Conservation (phyloP, 2,888 invertebrate species). For the Drosophila algonquin region DNA sequence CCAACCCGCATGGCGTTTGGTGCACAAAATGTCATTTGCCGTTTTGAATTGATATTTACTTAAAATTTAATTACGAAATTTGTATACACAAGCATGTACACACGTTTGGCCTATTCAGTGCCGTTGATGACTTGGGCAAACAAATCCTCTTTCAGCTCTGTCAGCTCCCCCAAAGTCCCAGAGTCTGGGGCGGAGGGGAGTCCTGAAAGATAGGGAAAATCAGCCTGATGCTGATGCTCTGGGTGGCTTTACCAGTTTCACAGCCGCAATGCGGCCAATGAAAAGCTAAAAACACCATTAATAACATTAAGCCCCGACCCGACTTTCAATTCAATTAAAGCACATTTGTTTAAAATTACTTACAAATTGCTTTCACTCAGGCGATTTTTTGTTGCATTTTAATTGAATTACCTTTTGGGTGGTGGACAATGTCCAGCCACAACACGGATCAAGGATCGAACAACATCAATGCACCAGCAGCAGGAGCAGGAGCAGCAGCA, state of each 20-base stretch:
- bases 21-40: slow-evolving; percentile 55
- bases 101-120: slow-evolving; percentile 5
- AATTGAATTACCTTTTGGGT: slow-evolving; percentile 17
- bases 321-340: slow-evolving; percentile 65
- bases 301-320: slow-evolving; percentile 34
- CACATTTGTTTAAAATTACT: slow-evolving; percentile 57
- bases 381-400: slow-evolving; percentile 22
- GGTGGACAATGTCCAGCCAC: slow-evolving; percentile 28
- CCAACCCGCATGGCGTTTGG: slow-evolving; percentile 59
- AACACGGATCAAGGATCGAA: slow-evolving; percentile 39
- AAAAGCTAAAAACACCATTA: slow-evolving; percentile 43
- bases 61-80: slow-evolving; percentile 77
- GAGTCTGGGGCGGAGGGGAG: too few relatives aligned
- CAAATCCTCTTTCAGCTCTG: slow-evolving; percentile 1
- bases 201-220: not conserved
- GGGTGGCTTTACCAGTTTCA: not conserved
- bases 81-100: slow-evolving; percentile 30
- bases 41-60: slow-evolving; percentile 58
- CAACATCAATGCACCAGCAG: not conserved
- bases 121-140: slow-evolving; percentile 11
- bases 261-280: slow-evolving; percentile 26
- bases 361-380: slow-evolving; percentile 53
- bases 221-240: too few relatives aligned
- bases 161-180: too few relatives aligned
- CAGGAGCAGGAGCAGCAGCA: slow-evolving; percentile 1